Percentiles rank a stretch among this genome's conserved stretches.
These are phyloP conservation scores for Euglossa dilemma DNA, from an alignment of 1,140 invertebrate species.

Conservation along the genomic window DNA sequence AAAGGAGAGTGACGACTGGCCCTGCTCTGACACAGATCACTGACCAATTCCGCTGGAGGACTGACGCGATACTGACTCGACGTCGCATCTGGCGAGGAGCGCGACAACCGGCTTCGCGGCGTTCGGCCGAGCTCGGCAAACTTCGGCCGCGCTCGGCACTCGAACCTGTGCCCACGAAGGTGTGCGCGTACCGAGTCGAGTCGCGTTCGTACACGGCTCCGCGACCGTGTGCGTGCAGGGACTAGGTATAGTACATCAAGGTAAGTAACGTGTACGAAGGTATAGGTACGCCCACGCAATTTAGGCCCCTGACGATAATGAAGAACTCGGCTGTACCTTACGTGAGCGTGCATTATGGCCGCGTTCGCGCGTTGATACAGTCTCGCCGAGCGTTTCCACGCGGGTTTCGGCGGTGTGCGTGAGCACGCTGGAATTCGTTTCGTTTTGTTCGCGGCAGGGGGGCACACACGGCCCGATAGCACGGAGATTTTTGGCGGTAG, in stretches of 20 bases:
- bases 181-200: not conserved
- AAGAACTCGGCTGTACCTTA: constrained; percentile 58
- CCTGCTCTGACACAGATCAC: constrained; percentile 74
- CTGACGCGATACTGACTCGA: constrained; percentile 75
- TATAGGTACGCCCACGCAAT: constrained; percentile 66
- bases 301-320: constrained; percentile 63
- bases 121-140: constrained; percentile 41
- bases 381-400: not conserved
- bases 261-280: constrained; percentile 61
- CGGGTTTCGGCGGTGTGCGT: not conserved
- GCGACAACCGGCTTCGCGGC: constrained; percentile 65
- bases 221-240: not conserved
- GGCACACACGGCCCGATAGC: too few species aligned
- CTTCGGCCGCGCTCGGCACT: constrained; percentile 60
- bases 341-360: constrained; percentile 50
- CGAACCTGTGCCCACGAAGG: constrained; percentile 28
- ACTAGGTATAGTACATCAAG: constrained; percentile 49
- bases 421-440: not conserved
- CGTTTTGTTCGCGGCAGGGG: not conserved
- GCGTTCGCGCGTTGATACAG: constrained; percentile 35
- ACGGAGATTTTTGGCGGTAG: not conserved
- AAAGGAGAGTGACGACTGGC: constrained; percentile 57
- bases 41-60: constrained; percentile 72
- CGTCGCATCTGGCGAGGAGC: constrained; percentile 58
- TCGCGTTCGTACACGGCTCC: not conserved